Base-by-base conservation (phyloP, 2,113 vertebrate species). In the Podarcis muralis region DNA sequence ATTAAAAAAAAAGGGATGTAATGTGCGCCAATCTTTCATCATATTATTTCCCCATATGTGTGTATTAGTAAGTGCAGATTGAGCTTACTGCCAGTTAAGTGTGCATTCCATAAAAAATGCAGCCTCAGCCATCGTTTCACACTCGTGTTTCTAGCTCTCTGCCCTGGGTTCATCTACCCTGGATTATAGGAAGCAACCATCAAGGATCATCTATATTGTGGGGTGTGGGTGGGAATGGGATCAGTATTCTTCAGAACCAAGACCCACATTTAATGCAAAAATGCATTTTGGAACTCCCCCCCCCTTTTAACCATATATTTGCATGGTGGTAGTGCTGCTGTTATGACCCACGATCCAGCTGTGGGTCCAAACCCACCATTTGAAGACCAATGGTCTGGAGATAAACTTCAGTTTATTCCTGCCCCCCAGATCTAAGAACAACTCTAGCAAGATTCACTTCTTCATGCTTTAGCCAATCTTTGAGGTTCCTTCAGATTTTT, bases 381-480 rank as follows among this genome's bases (percentile, higher is more conserved):
- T 53, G 48, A 53, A 12, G 3, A n/a, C 30, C 68, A 69, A 69
- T 71, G 27, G 35, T 25, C 37, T 48, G 48, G 48, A 23, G 69
- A 84, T 25, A 57, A 84, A 20, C 43, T 74, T 75, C 23, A 22
- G n/a, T 11, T 57, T 11, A 27, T 53, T 74, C 7, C 25, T 84
- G 30, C 27, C 0, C 4, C 72, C 7, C 16, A 4, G 30, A 69
- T 48, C 11, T 32, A 32, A 23, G 89, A 87, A 57, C 12, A 71
- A 68, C 7, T 35, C 0, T 30, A 81, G 69, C 2, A 48, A 69
- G 3, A 9, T 86, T 16, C 1, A 79, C 85, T 81, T 0, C 7
- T 83, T 91, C 8, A 15, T 79, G 13, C 66, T 81, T 91, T 89
- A 94, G 7, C 4, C 72, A 75, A 35, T 15, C 15, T 30, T 66